Evolutionary conservation across 2,888 invertebrate genomes (phyloP), one percentile per base, ranked within the genome.

Genomic region (Ecliptopera silaceata): DNA sequence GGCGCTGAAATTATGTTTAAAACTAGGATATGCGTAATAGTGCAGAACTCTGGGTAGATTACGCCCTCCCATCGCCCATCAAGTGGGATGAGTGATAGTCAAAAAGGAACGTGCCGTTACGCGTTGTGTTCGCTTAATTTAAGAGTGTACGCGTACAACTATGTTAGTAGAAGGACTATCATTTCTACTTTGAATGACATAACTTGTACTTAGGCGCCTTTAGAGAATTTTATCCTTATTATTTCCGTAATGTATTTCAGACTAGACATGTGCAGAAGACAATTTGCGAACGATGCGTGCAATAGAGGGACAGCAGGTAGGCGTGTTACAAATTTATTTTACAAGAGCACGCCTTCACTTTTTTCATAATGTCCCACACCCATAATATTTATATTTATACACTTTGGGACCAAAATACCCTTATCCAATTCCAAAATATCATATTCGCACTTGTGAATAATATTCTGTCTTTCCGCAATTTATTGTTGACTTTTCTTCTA

Each of bases 221-320:
- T 64, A 62, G 70, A 62, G 59, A 36, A 64, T 65, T 48, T 59
- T 80, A 79, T 80, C 86, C 88, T 74, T 69, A 74, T 85, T 89
- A 81, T 93, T 93, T 91, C 91, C 92, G 84, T 92, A 84, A 75
- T 75, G 39, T 48, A 87, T 96, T 96, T 91, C 97, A 97, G 97
- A 96, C 96, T 98, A 95, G 98, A 98, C 96, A 98, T 98, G 97
- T 98, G 98, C 96, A 96, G 98, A 93, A 95, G 97, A 93, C 95
- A 97, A 93, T 96, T 95, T 93, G 95, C 96, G 89, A 96, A 95
- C 94, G 97, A 97, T 93, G 95, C 96, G 92, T 98, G 98, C 96
- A 98, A 98, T 96, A 95, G 97, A 94, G 98, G 98, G 93, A 98
- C 98, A 78, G 98, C 98, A 97, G 98, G 98, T 98, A 97, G 94